These are phyloP conservation scores for Decapterus maruadsi DNA, from an alignment of 2,797 vertebrate genomes.

Conservation along the genomic window DNA sequence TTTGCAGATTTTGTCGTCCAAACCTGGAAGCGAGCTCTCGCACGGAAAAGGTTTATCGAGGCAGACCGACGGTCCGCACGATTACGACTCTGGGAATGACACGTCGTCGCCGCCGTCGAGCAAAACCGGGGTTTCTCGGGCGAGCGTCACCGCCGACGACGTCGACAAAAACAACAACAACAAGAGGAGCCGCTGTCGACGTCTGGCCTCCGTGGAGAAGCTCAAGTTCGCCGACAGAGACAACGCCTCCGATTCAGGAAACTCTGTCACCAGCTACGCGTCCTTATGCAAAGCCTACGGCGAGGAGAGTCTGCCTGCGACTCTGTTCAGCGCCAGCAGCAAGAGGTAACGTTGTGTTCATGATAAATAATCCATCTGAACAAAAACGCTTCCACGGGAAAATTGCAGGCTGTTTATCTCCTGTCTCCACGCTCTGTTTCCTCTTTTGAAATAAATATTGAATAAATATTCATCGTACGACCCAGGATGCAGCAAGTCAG, in stretches of 20 bases:
- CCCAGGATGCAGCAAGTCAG: not conserved
- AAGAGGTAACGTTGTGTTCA: slow-evolving; percentile 77
- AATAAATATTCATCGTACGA: slow-evolving; percentile 16
- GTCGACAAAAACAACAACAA: slow-evolving; percentile 41
- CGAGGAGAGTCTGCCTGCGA: slow-evolving; percentile 82
- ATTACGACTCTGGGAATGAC: slow-evolving; percentile 98
- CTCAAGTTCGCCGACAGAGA: slow-evolving; percentile 87
- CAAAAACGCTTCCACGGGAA: slow-evolving; percentile 25
- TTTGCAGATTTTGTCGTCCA: slow-evolving; percentile 93
- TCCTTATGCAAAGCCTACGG: slow-evolving; percentile 89
- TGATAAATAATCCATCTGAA: slow-evolving; percentile 38
- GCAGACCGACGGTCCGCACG: slow-evolving; percentile 87
- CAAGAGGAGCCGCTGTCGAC: slow-evolving; percentile 75
- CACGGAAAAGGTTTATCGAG: slow-evolving; percentile 84
- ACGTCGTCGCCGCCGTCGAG: slow-evolving; percentile 94
- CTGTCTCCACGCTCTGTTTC: slow-evolving; percentile 22
- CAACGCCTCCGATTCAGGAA: slow-evolving; percentile 96
- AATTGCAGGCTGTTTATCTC: slow-evolving; percentile 38
- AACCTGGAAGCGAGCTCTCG: slow-evolving; percentile 88
- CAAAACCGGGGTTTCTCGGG: slow-evolving; percentile 89
- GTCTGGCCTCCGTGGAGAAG: slow-evolving; percentile 84
- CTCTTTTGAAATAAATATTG: slow-evolving; percentile 49
- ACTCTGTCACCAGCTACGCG: slow-evolving; percentile 95
- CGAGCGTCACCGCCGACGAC: slow-evolving; percentile 76
- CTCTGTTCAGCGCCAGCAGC: slow-evolving; percentile 66